Base-by-base conservation (phyloP, 1,140 invertebrate genomes). In the Hesperophylax magnus region DNA sequence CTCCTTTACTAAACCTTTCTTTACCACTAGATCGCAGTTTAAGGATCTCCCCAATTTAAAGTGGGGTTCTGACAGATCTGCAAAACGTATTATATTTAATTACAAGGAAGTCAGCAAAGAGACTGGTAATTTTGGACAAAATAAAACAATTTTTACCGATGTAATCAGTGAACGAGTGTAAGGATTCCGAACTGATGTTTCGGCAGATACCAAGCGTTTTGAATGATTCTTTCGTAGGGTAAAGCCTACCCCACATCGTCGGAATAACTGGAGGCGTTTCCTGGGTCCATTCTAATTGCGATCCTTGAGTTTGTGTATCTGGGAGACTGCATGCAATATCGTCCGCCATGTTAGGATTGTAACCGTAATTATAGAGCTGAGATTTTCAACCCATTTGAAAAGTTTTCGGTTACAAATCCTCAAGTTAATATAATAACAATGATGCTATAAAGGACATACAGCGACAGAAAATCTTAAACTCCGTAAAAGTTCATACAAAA, bases 21-120 rank as follows among this genome's bases (percentile, higher is more conserved):
- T 89, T 67, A 91, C 85, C 15, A 86, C 77, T 84, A 89, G 88
- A 61, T 87, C 86, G 81, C 89, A 91, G 27, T 80, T 81, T 53
- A 87, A 60, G 24, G 88, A 85, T 85, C 91, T 88, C 80, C 91
- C 91, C 11, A 91, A 82, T 54, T 81, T 88, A 82, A 91, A 91
- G 58, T 88, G 86, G 5, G 86, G 79, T 52, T 88, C 83, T 71
- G 87, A 88, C 15, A 92, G 86, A 86, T 91, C 91, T 92, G 80
- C 11, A 47, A 11, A 86, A 85, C 58, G 31, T 34, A 78, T 81
- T 79, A 72, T 20, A 72, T 54, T 20, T 54, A 54, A 14, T 52
- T 52, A 72, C n/a, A 39, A n/a, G 39, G 17, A 52, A 18, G 6
- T 17, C 31, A 18, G 24, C 15, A 39, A 52, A 18, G 2, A 18